Percentiles rank a stretch among this genome's conserved stretches.
Conservation (phyloP, 2,888 invertebrate species). For the Cacoxenus indagator region DNA sequence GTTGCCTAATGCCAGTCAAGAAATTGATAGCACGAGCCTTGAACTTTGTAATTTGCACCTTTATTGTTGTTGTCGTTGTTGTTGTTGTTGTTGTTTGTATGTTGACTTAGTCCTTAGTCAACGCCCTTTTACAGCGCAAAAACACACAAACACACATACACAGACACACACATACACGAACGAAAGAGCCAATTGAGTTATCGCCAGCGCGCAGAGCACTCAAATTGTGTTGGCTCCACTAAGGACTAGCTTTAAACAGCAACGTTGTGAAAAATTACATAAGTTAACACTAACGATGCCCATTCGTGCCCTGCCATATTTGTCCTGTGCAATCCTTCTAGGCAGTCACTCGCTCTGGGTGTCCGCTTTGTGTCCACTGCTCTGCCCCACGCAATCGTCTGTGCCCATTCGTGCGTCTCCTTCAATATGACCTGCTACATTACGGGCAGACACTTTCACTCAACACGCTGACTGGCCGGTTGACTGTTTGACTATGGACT, state of each 20-base stretch:
- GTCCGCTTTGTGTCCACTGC: background rate
- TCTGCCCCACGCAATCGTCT: background rate
- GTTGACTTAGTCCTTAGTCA: no score
- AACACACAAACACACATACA: no score
- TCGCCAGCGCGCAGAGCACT: background rate
- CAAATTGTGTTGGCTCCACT: background rate
- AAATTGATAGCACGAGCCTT: background rate
- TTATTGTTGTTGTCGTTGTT: no score
- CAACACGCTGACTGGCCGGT: background rate
- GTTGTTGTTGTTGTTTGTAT: no score
- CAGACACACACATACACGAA: no score
- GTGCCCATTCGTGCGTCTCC: slow-evolving; percentile 54
- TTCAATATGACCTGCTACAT: slow-evolving; percentile 40
- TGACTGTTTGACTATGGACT: background rate
- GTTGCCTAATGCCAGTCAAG: background rate
- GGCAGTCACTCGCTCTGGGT: background rate
- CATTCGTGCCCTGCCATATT: background rate
- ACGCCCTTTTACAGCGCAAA: no score
- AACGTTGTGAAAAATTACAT: slow-evolving; percentile 2
- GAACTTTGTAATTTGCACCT: slow-evolving; percentile 2
- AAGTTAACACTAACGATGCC: slow-evolving; percentile 17
- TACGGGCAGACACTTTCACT: slow-evolving; percentile 8
- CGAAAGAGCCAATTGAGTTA: background rate
- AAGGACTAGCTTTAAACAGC: background rate
- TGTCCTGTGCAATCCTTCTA: slow-evolving; percentile 12